These are phyloP conservation scores for Tursiops truncatus DNA, from an alignment of 2,113 vertebrate genomes.

Conservation along the genomic window DNA sequence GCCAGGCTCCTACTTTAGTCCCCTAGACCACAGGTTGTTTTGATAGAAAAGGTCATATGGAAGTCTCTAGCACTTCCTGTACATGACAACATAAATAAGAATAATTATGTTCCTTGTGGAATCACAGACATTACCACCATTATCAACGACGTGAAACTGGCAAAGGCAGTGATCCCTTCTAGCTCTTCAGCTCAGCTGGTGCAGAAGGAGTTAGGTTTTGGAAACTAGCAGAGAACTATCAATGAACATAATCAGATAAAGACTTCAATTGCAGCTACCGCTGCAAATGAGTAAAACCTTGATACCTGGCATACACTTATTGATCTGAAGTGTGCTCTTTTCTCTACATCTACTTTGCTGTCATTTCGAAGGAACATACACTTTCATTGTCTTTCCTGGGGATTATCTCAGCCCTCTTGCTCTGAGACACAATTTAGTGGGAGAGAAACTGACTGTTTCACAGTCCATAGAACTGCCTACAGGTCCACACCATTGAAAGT, in stretches of 20 bases:
- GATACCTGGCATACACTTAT: background rate
- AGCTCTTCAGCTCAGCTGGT: background rate
- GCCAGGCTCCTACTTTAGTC: background rate
- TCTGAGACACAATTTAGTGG: background rate
- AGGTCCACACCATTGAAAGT: background rate
- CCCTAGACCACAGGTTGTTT: background rate
- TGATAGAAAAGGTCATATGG: background rate
- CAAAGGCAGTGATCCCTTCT: background rate
- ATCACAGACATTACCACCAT: background rate
- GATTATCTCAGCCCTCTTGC: background rate
- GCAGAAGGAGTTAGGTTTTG: background rate
- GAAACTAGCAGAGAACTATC: background rate
- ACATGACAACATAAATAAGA: background rate
- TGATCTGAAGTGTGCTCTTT: background rate
- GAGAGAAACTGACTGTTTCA: background rate
- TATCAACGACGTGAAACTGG: background rate
- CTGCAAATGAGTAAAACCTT: background rate
- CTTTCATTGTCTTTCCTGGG: background rate
- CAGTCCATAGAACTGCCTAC: background rate
- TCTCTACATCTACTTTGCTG: background rate
- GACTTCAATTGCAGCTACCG: background rate
- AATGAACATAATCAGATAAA: background rate
- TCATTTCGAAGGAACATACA: background rate
- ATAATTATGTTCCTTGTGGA: background rate
- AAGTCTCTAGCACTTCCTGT: background rate